Evolutionary conservation across 2,888 invertebrate genomes (phyloP), one percentile per base, ranked within the genome.

Genomic region (Diaphora mendica): DNA sequence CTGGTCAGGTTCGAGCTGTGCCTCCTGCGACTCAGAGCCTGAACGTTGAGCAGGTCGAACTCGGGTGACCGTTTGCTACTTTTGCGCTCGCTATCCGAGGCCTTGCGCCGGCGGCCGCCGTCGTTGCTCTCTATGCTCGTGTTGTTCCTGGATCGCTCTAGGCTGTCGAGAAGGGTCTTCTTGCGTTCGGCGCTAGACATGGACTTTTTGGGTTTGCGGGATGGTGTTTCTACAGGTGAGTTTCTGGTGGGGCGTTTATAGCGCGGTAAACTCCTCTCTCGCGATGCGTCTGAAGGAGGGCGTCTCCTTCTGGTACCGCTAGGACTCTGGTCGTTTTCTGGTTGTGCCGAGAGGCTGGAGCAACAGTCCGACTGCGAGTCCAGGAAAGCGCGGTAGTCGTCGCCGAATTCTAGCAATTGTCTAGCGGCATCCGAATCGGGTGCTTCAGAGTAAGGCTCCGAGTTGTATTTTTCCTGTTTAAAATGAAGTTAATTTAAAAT

Each of bases 311-410:
- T 89, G 0, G 92, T 90, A 77, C 91, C 91, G 78, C 90, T 90
- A 15, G 95, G 95, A 83, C 94, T 93, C 65, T 83, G 87, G 73
- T 92, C 94, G 84, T 90, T 88, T 76, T 95, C 96, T 35, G 94
- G 95, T 86, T 96, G 96, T 70, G 97, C 97, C 70, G 98, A 98
- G 80, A 97, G 95, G 77, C 97, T 97, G 80, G 98, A 98, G 94
- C 98, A 98, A 90, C 97, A 97, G 93, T 98, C 98, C 0, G 98
- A 98, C 89, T 98, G 98, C 79, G 98, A 98, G 94, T 98, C 98
- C 70, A 99, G 96, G 93, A 97, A 98, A 86, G 97, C 98, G 89
- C 98, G 96, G 93, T 99, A 99, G 93, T 99, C 98, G 91, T 99
- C 98, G 51, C 98, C 98, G 89, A 98, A 98, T 89, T 98, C 98